These are phyloP conservation scores for Petrocephalus sullivani DNA, from an alignment of 2,797 vertebrate genomes.

Conservation along the genomic window DNA sequence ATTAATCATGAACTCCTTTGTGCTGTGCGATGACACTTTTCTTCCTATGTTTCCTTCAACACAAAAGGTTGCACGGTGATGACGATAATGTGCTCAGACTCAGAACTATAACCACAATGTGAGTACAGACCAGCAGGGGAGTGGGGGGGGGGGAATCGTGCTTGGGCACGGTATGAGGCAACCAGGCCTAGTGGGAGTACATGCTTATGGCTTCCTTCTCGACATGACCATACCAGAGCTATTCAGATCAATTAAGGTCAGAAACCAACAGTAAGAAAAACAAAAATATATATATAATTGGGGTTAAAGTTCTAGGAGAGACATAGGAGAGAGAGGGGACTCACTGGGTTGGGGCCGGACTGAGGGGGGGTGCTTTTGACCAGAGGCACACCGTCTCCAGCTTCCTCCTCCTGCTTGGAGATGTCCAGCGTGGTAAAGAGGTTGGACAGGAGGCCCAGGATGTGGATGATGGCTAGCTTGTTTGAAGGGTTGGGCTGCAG, in stretches of 20 bases:
- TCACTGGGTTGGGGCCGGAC: conserved; percentile 95
- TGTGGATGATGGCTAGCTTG: conserved; percentile 96
- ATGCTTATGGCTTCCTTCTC: no score
- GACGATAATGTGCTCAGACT: no score
- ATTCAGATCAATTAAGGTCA: no score
- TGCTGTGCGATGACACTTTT: not conserved
- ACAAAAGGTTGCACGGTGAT: no score
- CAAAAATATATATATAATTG: not conserved
- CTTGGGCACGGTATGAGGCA: no score
- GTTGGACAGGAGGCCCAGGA: conserved; percentile 92
- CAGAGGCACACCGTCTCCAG: conserved; percentile 73
- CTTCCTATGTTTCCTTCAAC: no score
- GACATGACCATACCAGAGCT: no score
- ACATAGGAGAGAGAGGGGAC: conserved; percentile 38
- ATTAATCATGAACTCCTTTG: not conserved
- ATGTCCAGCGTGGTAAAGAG: conserved; percentile 95
- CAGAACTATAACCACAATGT: no score
- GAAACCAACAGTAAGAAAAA: not conserved
- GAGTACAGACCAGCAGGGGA: no score
- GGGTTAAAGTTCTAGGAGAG: not conserved
- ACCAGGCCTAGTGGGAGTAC: no score
- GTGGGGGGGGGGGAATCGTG: no score
- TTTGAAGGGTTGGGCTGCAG: conserved; percentile 94
- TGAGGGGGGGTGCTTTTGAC: conserved; percentile 80
- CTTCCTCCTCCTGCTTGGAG: conserved; percentile 92